A percentile compares a stretch with the other conserved stretches of the same genome.
Conservation (phyloP, 2,113 vertebrate species). For the Azemiops feae region DNA sequence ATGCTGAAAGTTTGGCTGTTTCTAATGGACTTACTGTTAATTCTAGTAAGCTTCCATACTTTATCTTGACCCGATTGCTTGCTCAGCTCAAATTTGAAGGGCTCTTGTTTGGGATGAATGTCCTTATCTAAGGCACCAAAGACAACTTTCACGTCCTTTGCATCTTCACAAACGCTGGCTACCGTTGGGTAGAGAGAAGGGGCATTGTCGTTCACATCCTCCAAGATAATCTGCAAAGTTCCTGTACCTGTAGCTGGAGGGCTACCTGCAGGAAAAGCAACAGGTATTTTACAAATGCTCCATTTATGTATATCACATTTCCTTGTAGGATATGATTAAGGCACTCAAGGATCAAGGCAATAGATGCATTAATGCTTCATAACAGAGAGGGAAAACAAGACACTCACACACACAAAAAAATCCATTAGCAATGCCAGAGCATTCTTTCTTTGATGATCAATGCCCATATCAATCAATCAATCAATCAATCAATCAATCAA, state of each 20-base stretch:
- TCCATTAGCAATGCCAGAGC: background rate
- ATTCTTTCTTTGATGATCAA: background rate
- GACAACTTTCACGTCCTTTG: constrained; percentile 86
- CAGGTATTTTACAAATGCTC: background rate
- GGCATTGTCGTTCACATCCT: constrained; percentile 92
- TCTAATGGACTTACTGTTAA: constrained; percentile 85
- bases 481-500: background rate
- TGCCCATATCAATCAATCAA: background rate
- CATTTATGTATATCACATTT: background rate
- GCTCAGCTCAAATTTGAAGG: constrained; percentile 92
- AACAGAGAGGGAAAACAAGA: background rate
- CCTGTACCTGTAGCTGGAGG: constrained; percentile 92
- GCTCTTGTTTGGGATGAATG: constrained; percentile 87
- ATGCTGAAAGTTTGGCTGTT: background rate
- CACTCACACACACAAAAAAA: background rate
- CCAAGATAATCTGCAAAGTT: constrained; percentile 85
- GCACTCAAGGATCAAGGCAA: background rate
- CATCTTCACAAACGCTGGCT: constrained; percentile 88
- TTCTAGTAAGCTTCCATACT: constrained; percentile 87
- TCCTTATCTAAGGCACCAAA: constrained; percentile 88
- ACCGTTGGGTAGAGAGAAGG: constrained; percentile 86
- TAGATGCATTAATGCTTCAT: background rate
- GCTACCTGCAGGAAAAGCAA: constrained; percentile 69
- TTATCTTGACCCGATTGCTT: constrained; percentile 88
- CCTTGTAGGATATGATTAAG: background rate